Evolutionary conservation across 2,888 invertebrate genomes (phyloP).

Genomic region (Blastobasis lacticolella): DNA sequence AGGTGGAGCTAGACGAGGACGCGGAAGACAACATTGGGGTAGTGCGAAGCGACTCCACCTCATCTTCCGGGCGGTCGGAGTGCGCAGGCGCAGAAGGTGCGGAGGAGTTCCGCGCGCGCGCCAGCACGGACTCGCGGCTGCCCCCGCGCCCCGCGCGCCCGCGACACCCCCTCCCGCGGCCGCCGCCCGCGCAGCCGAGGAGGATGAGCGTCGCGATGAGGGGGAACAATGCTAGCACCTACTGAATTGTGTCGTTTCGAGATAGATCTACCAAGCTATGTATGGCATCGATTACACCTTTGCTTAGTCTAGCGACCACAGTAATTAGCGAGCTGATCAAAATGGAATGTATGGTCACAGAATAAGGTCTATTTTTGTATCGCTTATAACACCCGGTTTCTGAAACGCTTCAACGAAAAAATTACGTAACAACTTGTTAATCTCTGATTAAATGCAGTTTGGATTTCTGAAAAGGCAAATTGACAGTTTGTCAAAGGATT

Average conservation of each 20-base stretch:
- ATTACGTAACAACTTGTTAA: too few species aligned
- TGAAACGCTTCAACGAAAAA: too few species aligned
- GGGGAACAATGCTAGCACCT: slow-evolving; percentile 74
- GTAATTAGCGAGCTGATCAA: too few species aligned
- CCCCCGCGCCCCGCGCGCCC: slow-evolving; percentile 76
- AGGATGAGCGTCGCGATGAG: slow-evolving; percentile 87
- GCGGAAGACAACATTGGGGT: slow-evolving; percentile 51
- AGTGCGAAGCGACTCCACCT: slow-evolving; percentile 48
- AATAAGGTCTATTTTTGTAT: too few species aligned
- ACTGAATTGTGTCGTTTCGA: slow-evolving; percentile 22
- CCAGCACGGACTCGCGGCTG: slow-evolving; percentile 79
- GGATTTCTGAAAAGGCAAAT: too few species aligned
- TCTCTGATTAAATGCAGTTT: too few species aligned
- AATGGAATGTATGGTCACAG: too few species aligned
- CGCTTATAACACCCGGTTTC: too few species aligned
- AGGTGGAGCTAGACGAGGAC: slow-evolving; percentile 77
- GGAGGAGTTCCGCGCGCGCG: slow-evolving; percentile 80
- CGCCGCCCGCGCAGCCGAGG: slow-evolving; percentile 69
- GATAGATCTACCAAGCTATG: too few species aligned
- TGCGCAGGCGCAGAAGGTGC: slow-evolving; percentile 21
- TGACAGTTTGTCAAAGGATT: too few species aligned
- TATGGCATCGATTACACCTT: too few species aligned
- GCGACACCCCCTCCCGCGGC: slow-evolving; percentile 53
- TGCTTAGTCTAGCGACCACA: too few species aligned
- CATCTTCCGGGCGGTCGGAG: slow-evolving; percentile 44